Evolutionary conservation across 2,888 invertebrate genomes (phyloP).

Genomic region (Phortica okadai): DNA sequence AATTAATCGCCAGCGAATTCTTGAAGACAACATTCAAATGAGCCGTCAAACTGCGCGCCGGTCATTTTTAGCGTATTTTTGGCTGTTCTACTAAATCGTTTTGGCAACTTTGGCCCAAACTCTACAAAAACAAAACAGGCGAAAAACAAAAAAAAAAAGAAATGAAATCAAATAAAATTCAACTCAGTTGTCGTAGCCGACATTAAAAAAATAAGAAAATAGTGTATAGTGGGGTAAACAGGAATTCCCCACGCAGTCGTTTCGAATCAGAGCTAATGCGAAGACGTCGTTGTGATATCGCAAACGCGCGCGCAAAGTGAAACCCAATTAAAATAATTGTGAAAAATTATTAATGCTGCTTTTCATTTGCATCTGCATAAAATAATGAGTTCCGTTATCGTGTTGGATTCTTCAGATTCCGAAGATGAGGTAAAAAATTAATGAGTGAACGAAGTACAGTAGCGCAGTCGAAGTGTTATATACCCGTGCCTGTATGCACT

Average conservation of each 20-base stretch:
- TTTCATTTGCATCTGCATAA: background rate
- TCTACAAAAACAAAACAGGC: background rate
- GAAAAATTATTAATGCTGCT: slow-evolving; percentile 36
- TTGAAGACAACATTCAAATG: background rate
- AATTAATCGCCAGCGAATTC: background rate
- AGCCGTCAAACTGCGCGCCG: background rate
- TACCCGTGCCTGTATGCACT: slow-evolving; percentile 53
- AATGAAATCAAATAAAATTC: background rate
- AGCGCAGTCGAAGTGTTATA: slow-evolving; percentile 52
- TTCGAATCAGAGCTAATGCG: background rate
- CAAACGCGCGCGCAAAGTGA: slow-evolving; percentile 21
- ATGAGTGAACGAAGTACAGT: slow-evolving; percentile 41
- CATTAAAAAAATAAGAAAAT: background rate
- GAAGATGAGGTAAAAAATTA: slow-evolving; percentile 75
- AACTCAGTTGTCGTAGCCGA: too few relatives aligned
- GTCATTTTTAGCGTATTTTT: background rate
- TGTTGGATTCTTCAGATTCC: slow-evolving; percentile 73
- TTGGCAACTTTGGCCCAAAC: background rate
- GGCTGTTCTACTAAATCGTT: background rate
- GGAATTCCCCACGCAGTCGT: background rate
- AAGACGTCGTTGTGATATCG: slow-evolving; percentile 1
- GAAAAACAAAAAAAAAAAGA: slow-evolving; percentile 1
- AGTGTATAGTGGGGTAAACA: background rate
- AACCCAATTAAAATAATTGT: background rate
- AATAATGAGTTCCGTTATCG: slow-evolving; percentile 72